phyloP scores from a whole-genome alignment of 2,797 vertebrate genomes.

The Coreius guichenoti region DNA sequence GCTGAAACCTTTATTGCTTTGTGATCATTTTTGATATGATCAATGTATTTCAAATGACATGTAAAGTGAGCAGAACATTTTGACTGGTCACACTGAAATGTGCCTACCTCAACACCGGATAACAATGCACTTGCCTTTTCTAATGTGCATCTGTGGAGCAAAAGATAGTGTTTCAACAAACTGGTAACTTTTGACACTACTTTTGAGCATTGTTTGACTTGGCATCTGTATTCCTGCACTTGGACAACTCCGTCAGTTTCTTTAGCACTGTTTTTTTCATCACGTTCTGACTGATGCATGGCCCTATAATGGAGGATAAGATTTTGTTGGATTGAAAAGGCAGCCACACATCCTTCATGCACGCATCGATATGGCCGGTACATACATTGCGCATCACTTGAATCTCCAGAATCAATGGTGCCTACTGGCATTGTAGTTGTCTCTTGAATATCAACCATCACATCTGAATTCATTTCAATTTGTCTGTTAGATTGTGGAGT shows the following conservation, averaged over 20 bases:
- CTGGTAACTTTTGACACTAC: conserved; percentile 94
- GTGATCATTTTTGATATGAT: conserved; percentile 93
- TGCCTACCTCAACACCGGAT: conserved; percentile 82
- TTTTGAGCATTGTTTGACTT: conserved; percentile 95
- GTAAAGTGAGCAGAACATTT: conserved; percentile 90
- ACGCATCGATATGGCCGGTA: conserved; percentile 97
- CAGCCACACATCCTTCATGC: conserved; percentile 95
- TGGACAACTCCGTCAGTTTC: conserved; percentile 69
- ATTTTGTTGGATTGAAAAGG: conserved; percentile 98
- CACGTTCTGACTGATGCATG: conserved; percentile 88
- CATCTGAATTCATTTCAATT: conserved; percentile 73
- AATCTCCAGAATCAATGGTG: conserved; percentile 71
- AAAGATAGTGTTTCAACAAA: conserved; percentile 96
- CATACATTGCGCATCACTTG: conserved; percentile 83
- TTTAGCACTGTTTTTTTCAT: conserved; percentile 67
- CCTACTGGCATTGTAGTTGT: conserved; percentile 70
- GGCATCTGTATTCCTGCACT: conserved; percentile 91
- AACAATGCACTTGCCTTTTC: conserved; percentile 94
- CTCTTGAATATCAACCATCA: conserved; percentile 64
- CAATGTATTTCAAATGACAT: conserved; percentile 89
- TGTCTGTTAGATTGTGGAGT: conserved; percentile 67
- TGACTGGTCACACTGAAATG: conserved; percentile 94
- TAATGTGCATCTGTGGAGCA: conserved; percentile 93
- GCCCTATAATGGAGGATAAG: conserved; percentile 97
- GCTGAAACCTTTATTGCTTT: conserved; percentile 85